phyloP scores from a whole-genome alignment of 2,113 vertebrate genomes.

The Xenus cinereus region DNA sequence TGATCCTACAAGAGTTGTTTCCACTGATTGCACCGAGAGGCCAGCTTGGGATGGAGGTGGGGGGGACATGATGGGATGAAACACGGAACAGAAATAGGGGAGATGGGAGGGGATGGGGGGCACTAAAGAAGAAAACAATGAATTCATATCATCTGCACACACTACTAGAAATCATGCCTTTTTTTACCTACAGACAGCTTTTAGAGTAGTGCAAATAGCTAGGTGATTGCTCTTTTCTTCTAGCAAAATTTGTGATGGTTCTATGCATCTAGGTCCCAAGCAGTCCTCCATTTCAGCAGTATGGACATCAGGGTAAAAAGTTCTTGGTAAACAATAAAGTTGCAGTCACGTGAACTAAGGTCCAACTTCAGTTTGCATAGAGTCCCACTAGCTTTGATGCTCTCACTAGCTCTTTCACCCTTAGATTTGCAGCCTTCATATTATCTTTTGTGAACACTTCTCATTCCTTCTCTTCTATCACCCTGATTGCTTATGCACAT shows the following conservation, averaged over 20 bases:
- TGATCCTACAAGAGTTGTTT: neutral
- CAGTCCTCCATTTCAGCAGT: neutral
- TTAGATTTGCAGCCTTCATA: neutral
- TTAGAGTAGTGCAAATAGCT: neutral
- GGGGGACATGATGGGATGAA: too few species aligned
- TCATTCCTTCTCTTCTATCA: neutral
- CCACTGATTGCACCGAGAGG: neutral
- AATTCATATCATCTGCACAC: neutral
- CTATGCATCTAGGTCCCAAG: neutral
- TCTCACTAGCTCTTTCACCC: neutral
- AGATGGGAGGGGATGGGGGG: rapidly evolving
- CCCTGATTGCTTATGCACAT: neutral
- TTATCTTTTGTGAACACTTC: neutral
- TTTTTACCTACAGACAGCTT: neutral
- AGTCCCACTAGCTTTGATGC: neutral
- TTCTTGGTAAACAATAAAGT: neutral
- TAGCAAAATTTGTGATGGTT: neutral
- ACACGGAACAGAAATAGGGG: neutral
- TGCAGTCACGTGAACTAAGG: neutral
- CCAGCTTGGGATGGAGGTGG: neutral
- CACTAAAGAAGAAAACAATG: neutral
- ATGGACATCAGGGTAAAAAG: neutral
- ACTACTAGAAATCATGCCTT: neutral
- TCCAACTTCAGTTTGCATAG: neutral
- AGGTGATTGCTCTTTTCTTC: neutral